Evolutionary conservation across 2,797 vertebrate species (phyloP).

Genomic region (Hoplostethus atlanticus): DNA sequence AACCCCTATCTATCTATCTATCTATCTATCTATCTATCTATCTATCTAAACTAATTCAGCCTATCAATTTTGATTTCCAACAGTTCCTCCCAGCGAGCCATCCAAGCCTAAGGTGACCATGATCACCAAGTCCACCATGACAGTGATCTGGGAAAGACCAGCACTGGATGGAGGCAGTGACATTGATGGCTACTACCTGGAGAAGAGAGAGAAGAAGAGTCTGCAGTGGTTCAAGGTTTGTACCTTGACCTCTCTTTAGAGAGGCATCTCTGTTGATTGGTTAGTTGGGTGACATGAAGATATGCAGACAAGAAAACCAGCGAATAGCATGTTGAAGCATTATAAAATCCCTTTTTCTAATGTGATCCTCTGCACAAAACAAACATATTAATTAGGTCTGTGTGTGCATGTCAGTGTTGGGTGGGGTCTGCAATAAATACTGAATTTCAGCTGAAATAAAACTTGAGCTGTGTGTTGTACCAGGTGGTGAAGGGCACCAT

Average conservation of each 20-base stretch:
- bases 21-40: too few relatives aligned
- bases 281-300: too few relatives aligned
- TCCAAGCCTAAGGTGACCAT: slow-evolving; percentile 92
- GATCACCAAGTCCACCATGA: slow-evolving; percentile 97
- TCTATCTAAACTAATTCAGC: slow-evolving; percentile 6
- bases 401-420: too few relatives aligned
- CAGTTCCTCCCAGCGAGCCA: slow-evolving; percentile 95
- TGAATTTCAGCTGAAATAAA: background rate
- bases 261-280: background rate
- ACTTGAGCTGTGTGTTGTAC: slow-evolving; percentile 2
- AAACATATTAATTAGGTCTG: too few relatives aligned
- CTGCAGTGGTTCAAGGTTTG: slow-evolving; percentile 95
- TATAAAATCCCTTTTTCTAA: too few relatives aligned
- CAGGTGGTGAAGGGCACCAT: slow-evolving; percentile 94
- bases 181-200: slow-evolving; percentile 95
- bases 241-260: background rate
- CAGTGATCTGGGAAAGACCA: slow-evolving; percentile 95
- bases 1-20: too few relatives aligned
- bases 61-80: slow-evolving; percentile 29
- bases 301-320: too few relatives aligned
- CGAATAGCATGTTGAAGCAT: too few relatives aligned
- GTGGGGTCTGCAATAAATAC: background rate
- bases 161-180: slow-evolving; percentile 94
- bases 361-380: too few relatives aligned
- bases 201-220: slow-evolving; percentile 98